Percentiles rank a stretch among this genome's conserved stretches.
phyloP scores from a whole-genome alignment of 64 coral and sea anemone species.

The Stichodactyla helianthus region DNA sequence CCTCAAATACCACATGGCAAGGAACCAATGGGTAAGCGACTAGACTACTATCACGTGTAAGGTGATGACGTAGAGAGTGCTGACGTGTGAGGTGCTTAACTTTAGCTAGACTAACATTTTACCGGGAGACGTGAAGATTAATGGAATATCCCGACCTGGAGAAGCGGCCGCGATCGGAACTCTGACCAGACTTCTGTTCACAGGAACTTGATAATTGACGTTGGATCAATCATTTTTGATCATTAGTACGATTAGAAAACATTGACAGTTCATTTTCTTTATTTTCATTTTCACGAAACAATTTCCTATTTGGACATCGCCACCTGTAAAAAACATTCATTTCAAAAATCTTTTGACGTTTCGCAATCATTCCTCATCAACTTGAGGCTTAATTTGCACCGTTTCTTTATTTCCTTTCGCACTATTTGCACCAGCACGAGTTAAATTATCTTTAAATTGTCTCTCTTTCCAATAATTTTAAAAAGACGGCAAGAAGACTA shows the following conservation, averaged over 20 bases:
- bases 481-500: background rate
- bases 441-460: background rate
- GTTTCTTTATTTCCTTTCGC: background rate
- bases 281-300: conserved; percentile 4
- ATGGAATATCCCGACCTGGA: conserved; percentile 22
- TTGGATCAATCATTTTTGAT: conserved; percentile 20
- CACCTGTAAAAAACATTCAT: background rate
- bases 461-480: conserved; percentile 10
- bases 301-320: background rate
- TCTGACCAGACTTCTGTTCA: conserved; percentile 5
- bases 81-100: background rate
- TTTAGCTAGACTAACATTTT: background rate
- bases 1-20: conserved; percentile 78
- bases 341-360: background rate
- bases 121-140: conserved; percentile 20
- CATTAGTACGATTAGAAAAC: background rate
- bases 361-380: background rate
- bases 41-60: conserved; percentile 14
- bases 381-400: background rate
- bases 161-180: background rate
- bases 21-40: conserved; percentile 87
- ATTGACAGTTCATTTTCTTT: background rate
- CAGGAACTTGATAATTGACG: conserved; percentile 14
- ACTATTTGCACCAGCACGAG: background rate
- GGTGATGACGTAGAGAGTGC: background rate